These are phyloP conservation scores for Nezara viridula DNA, from an alignment of 2,888 invertebrate species.

Conservation along the genomic window DNA sequence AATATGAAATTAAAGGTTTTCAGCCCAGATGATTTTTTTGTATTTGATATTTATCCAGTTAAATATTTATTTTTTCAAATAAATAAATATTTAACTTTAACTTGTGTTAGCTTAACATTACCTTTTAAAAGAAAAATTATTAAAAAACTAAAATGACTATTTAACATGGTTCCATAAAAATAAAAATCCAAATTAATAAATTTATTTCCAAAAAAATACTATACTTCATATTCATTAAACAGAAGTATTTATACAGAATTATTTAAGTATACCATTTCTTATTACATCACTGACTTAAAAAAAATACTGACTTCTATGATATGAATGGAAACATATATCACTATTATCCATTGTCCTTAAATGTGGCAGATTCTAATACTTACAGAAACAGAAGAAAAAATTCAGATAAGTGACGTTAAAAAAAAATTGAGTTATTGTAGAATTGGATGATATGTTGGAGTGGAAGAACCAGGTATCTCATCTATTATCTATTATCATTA, in stretches of 20 bases:
- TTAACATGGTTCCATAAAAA: not conserved
- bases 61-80: no score
- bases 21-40: no score
- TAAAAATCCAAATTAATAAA: not conserved
- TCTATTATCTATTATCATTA: no score
- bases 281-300: not conserved
- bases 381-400: no score
- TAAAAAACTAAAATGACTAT: not conserved
- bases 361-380: not conserved
- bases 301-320: not conserved
- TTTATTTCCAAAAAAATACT: not conserved
- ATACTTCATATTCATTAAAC: not conserved
- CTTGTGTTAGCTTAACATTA: no score
- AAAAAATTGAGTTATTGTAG: no score
- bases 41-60: no score
- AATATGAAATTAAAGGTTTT: no score
- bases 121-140: not conserved
- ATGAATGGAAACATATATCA: not conserved
- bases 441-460: no score
- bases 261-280: not conserved
- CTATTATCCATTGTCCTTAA: not conserved
- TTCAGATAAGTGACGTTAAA: no score
- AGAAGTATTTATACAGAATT: not conserved
- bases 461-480: no score
- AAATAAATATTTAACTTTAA: no score